Evolutionary conservation across 2,797 vertebrate species (phyloP).

Genomic region (Sparidentex hasta): DNA sequence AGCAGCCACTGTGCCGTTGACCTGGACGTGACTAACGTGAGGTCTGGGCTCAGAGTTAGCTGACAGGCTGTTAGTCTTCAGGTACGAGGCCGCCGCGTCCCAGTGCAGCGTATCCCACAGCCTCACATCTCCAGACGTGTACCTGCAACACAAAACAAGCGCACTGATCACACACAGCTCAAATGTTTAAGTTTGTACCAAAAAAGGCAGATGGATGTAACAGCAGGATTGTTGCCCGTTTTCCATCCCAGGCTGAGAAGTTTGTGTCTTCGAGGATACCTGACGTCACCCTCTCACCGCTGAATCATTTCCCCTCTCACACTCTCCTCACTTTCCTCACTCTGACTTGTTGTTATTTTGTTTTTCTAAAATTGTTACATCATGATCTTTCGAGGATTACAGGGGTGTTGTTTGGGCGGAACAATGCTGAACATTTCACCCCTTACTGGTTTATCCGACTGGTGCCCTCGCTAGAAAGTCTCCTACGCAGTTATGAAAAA

Average conservation of each 20-base stretch:
- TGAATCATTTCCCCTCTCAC: conserved; percentile 65
- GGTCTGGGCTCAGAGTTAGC: conserved; percentile 84
- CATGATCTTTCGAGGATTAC: conserved; percentile 45
- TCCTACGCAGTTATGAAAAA: background rate
- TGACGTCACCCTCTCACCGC: conserved; percentile 54
- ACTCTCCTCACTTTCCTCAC: conserved; percentile 45
- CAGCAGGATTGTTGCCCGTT: background rate
- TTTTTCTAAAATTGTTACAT: conserved; percentile 27
- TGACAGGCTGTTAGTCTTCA: conserved; percentile 84
- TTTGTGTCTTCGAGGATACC: conserved; percentile 26
- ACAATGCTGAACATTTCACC: conserved; percentile 10
- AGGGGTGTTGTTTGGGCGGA: conserved; percentile 54
- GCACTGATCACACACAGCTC: background rate
- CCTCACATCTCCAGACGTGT: conserved; percentile 94
- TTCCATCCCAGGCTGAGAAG: background rate
- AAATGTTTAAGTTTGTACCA: background rate
- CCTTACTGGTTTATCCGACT: background rate
- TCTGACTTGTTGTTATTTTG: conserved; percentile 39
- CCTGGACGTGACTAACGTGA: conserved; percentile 90
- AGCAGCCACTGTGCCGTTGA: conserved; percentile 91
- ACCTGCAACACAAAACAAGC: conserved; percentile 82
- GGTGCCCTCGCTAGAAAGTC: background rate
- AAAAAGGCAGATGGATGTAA: background rate
- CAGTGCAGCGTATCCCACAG: conserved; percentile 96
- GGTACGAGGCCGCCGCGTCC: conserved; percentile 89